These are phyloP conservation scores for Notarius quadriscutis DNA, from an alignment of 2,113 vertebrate species.

Conservation along the genomic window DNA sequence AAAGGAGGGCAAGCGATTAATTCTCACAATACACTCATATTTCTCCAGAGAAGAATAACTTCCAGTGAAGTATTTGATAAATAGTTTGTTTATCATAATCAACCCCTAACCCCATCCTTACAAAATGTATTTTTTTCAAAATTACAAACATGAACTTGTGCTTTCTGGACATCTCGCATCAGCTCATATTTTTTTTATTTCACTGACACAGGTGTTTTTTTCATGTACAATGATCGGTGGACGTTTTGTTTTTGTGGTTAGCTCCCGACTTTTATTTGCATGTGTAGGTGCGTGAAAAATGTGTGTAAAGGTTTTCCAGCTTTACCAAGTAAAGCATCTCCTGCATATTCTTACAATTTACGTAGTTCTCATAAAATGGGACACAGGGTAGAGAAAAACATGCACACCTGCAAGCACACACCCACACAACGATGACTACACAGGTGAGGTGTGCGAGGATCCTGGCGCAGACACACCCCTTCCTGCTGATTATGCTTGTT, in stretches of 20 bases:
- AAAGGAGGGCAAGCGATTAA: slow-evolving; percentile 19
- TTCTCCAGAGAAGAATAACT: slow-evolving; percentile 34
- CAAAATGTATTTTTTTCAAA: neutral
- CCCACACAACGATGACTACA: slow-evolving; percentile 11
- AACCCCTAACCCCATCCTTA: neutral
- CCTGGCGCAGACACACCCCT: slow-evolving; percentile 32
- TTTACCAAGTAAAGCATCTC: slow-evolving; percentile 14
- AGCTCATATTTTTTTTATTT: slow-evolving; percentile 3
- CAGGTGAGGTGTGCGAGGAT: slow-evolving; percentile 47
- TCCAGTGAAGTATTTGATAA: slow-evolving; percentile 24
- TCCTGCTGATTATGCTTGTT: slow-evolving; percentile 43
- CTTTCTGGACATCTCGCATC: neutral
- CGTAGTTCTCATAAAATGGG: slow-evolving; percentile 37
- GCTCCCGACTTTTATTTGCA: neutral
- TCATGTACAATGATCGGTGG: neutral
- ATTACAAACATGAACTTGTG: neutral
- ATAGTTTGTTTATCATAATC: slow-evolving; percentile 24
- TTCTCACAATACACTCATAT: slow-evolving; percentile 37
- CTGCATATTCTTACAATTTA: slow-evolving; percentile 22
- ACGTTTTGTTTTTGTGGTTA: slow-evolving; percentile 25
- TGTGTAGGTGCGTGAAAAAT: neutral
- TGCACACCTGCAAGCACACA: slow-evolving; percentile 27
- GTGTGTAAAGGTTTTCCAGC: slow-evolving; percentile 14
- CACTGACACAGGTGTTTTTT: neutral
- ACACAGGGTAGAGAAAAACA: slow-evolving; percentile 33